A percentile compares a stretch with the other conserved stretches of the same genome.
phyloP scores from a whole-genome alignment of 1,140 invertebrate genomes.

The Bathynomus jamesi region DNA sequence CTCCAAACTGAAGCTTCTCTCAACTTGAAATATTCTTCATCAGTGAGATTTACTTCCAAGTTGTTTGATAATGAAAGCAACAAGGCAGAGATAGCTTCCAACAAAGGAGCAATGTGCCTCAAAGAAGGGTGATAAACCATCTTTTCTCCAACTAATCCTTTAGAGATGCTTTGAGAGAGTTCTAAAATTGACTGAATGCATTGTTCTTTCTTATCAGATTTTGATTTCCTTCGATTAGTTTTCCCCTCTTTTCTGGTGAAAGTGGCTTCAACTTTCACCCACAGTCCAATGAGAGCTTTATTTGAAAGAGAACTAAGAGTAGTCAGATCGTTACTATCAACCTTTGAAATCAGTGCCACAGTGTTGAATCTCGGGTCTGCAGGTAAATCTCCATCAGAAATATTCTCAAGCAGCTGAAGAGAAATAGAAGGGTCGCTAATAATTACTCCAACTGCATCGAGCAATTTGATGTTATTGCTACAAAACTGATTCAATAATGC shows the following conservation, averaged over 20 bases:
- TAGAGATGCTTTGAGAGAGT: conserved; percentile 18
- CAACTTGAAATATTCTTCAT: conserved; percentile 10
- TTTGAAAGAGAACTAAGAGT: neutral
- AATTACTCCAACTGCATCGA: neutral
- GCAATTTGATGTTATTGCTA: neutral
- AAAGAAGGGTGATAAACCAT: conserved; percentile 14
- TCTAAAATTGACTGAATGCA: conserved; percentile 19
- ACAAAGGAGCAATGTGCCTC: conserved; percentile 8
- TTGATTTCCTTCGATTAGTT: too few relatives aligned
- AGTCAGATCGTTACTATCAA: neutral
- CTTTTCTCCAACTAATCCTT: conserved; percentile 14
- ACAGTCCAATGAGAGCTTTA: neutral
- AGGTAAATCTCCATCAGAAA: neutral
- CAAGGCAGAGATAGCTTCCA: conserved; percentile 6
- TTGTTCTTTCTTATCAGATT: too few relatives aligned
- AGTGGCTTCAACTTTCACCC: too few relatives aligned
- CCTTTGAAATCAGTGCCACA: neutral
- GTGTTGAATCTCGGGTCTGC: neutral
- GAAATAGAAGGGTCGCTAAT: neutral
- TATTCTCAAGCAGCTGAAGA: neutral
- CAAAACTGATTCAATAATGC: neutral
- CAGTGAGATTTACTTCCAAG: conserved; percentile 4
- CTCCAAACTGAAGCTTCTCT: conserved; percentile 16
- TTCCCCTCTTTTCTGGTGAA: too few relatives aligned
- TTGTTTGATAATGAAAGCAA: conserved; percentile 7